These are phyloP conservation scores for Drosophila acutilabella DNA, from an alignment of 2,888 invertebrate genomes.

Conservation along the genomic window DNA sequence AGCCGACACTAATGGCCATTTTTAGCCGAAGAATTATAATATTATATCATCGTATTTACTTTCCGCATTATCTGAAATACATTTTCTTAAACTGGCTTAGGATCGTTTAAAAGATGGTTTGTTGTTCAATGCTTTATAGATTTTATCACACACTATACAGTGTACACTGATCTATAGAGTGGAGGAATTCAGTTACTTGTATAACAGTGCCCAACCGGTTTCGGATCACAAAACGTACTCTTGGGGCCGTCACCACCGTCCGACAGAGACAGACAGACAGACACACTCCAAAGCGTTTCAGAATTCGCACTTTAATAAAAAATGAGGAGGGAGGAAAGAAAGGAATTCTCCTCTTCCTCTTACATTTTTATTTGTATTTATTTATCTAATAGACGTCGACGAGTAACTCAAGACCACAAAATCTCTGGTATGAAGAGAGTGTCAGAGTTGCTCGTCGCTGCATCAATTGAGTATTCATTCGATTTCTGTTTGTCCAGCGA, in stretches of 20 bases:
- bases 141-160: conserved; percentile 18
- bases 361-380: conserved; percentile 63
- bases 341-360: neutral
- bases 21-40: conserved; percentile 25
- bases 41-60: conserved; percentile 31
- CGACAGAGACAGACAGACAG: conserved; percentile 2
- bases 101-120: conserved; percentile 44
- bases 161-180: conserved; percentile 23
- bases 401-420: conserved; percentile 3
- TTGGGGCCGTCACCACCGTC: conserved; percentile 11
- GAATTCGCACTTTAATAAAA: conserved; percentile 80
- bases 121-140: conserved; percentile 33
- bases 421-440: neutral
- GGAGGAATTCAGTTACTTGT: conserved; percentile 19
- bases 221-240: conserved; percentile 25
- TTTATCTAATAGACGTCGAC: conserved; percentile 73
- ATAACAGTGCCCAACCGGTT: conserved; percentile 48
- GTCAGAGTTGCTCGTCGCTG: conserved; percentile 13
- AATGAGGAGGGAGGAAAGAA: conserved; percentile 2
- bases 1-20: conserved; percentile 17
- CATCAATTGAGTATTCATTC: conserved; percentile 48
- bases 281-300: conserved; percentile 47
- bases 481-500: conserved; percentile 57
- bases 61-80: conserved; percentile 27
- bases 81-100: conserved; percentile 26